Evolutionary conservation across 2,888 invertebrate species (phyloP).

Genomic region (Acanthosepion pharaonis): DNA sequence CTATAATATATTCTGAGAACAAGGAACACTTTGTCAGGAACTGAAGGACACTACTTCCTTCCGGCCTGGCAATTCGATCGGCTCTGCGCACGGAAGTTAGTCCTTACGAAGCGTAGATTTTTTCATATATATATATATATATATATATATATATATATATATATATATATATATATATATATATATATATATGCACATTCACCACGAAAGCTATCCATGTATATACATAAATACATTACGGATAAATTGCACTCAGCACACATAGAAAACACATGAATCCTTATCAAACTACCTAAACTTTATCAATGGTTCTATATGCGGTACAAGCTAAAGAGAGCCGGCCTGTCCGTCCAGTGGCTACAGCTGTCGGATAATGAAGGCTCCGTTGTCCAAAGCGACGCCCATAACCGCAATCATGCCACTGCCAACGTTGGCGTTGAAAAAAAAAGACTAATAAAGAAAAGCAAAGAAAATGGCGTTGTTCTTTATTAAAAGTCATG

Average conservation of each 20-base stretch:
- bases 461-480: not conserved
- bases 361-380: not conserved
- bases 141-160: too few relatives aligned
- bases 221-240: not conserved
- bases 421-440: not conserved
- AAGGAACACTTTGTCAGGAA: too few relatives aligned
- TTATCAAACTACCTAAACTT: not conserved
- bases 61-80: too few relatives aligned
- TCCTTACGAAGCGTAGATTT: too few relatives aligned
- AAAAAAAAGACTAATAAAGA: not conserved
- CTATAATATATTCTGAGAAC: too few relatives aligned
- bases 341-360: not conserved
- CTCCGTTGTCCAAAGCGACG: not conserved
- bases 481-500: not conserved
- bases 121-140: too few relatives aligned
- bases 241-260: not conserved
- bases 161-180: too few relatives aligned
- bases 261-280: not conserved
- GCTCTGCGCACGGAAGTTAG: too few relatives aligned
- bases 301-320: not conserved
- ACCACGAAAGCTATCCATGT: not conserved
- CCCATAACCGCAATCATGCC: slow-evolving; percentile 15
- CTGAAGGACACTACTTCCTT: too few relatives aligned
- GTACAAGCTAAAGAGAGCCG: not conserved
- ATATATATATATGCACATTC: too few relatives aligned